Percentiles rank a stretch among this genome's conserved stretches.
Evolutionary conservation across 2,113 vertebrate genomes (phyloP).

Genomic region (Scomber colias): DNA sequence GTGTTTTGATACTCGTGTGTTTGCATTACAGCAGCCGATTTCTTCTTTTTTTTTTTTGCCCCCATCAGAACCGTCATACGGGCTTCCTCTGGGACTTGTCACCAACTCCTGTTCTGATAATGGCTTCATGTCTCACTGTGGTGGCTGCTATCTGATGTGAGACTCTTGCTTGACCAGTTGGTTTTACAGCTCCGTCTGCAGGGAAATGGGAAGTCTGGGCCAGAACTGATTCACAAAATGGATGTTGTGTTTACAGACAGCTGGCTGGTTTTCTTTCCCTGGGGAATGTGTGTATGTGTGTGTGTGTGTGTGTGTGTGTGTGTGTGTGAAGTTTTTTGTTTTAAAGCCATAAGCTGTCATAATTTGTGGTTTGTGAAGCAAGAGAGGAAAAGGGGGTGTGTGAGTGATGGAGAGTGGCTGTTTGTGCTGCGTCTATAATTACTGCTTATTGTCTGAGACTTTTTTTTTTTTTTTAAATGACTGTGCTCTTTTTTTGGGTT

Average conservation of each 20-base stretch:
- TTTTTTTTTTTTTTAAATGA: constrained; percentile 41
- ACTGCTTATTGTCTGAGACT: constrained; percentile 49
- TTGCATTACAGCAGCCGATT: constrained; percentile 29
- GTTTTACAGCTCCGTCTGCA: constrained; percentile 50
- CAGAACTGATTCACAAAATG: constrained; percentile 53
- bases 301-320: constrained; percentile 10
- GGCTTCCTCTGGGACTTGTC: constrained; percentile 44
- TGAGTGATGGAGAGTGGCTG: constrained; percentile 48
- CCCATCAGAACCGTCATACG: not conserved
- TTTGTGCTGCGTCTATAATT: constrained; percentile 61
- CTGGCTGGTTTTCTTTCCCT: constrained; percentile 15
- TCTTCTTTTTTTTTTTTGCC: not conserved
- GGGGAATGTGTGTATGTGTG: not conserved
- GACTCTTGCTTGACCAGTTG: constrained; percentile 52
- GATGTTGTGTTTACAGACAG: constrained; percentile 63
- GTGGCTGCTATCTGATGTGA: constrained; percentile 41
- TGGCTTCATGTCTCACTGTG: constrained; percentile 54
- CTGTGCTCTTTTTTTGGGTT: constrained; percentile 27
- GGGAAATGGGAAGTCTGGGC: constrained; percentile 36
- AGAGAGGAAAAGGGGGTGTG: constrained; percentile 11
- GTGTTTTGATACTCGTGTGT: constrained; percentile 18
- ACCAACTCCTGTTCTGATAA: constrained; percentile 53
- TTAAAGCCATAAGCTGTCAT: constrained; percentile 28
- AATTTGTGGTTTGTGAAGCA: constrained; percentile 60
- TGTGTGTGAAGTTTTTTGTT: constrained; percentile 7